These are phyloP conservation scores for Bos javanicus DNA, from an alignment of 2,113 vertebrate genomes.

Conservation along the genomic window DNA sequence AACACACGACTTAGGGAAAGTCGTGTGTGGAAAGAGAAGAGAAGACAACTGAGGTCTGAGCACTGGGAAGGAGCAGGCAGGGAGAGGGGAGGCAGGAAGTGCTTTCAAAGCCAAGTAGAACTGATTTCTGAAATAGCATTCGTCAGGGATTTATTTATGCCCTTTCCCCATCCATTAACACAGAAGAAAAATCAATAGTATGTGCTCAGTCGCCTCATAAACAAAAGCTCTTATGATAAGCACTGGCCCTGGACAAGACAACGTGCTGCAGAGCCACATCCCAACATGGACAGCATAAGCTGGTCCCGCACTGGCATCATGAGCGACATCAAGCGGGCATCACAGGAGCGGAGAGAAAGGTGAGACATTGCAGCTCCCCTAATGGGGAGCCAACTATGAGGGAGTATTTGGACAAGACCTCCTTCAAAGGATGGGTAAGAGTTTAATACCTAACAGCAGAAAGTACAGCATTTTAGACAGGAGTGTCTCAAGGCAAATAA, in stretches of 20 bases:
- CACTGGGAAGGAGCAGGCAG: neutral
- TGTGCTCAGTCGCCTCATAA: neutral
- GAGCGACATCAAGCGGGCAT: accelerated
- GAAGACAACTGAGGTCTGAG: neutral
- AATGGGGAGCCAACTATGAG: accelerated
- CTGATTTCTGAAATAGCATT: neutral
- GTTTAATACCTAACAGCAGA: accelerated
- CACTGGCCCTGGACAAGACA: neutral
- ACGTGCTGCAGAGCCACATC: neutral
- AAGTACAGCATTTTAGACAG: neutral
- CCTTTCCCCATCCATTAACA: neutral
- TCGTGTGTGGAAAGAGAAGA: neutral
- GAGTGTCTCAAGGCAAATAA: neutral
- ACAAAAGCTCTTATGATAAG: neutral
- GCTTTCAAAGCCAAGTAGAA: neutral
- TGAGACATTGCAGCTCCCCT: accelerated
- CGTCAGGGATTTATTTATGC: neutral
- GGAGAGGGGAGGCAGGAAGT: neutral
- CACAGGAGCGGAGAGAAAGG: accelerated
- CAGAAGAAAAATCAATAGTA: neutral
- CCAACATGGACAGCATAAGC: neutral
- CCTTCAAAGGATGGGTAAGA: neutral
- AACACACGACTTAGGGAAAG: neutral
- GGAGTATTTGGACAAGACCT: neutral
- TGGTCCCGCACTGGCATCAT: neutral